These are phyloP conservation scores for Chloroceryle inda DNA, from an alignment of 2,797 vertebrate genomes.

Conservation along the genomic window DNA sequence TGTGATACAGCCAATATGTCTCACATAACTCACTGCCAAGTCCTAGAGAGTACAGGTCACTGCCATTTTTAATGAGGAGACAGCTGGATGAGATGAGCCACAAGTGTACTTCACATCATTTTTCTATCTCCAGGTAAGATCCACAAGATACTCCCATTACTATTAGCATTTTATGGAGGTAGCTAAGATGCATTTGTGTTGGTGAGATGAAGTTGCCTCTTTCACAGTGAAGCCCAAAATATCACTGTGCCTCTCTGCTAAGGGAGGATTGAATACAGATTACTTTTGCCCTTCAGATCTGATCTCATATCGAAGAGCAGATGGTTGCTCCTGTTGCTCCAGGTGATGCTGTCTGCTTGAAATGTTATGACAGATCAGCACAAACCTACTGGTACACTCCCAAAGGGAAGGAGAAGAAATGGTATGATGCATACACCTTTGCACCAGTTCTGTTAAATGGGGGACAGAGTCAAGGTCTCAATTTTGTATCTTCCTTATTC, in stretches of 20 bases:
- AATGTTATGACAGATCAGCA: background rate
- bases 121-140: background rate
- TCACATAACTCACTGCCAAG: background rate
- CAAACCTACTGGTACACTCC: background rate
- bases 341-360: background rate
- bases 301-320: background rate
- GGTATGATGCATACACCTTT: rapidly evolving
- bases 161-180: background rate
- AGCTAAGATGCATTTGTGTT: background rate
- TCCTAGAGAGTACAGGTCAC: background rate
- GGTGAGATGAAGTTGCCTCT: background rate
- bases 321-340: background rate
- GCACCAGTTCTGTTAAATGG: background rate
- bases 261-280: background rate
- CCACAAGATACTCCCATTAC: background rate
- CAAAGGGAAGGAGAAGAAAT: background rate
- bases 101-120: background rate
- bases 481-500: background rate
- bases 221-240: background rate
- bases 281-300: background rate
- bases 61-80: background rate
- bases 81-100: background rate
- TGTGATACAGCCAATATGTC: rapidly evolving
- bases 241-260: background rate
- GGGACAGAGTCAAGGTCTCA: background rate